These are phyloP conservation scores for Helicoverpa zea DNA, from an alignment of 1,140 invertebrate species.

Conservation along the genomic window DNA sequence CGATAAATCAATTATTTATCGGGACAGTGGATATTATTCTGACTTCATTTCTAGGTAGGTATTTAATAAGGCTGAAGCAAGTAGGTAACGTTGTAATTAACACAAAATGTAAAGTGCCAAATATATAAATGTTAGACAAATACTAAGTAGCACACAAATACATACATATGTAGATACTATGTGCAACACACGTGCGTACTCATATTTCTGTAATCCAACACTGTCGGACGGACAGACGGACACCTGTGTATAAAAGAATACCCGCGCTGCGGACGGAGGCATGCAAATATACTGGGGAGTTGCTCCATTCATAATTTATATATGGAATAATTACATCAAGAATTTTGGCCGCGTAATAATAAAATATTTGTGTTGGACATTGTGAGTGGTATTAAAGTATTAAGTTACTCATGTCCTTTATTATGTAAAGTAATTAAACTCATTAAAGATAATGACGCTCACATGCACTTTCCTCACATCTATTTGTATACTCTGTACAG, in stretches of 20 bases:
- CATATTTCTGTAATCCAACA: neutral
- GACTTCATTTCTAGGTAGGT: too few species aligned
- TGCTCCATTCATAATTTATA: slow-evolving; percentile 1
- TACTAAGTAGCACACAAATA: neutral
- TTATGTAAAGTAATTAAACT: too few species aligned
- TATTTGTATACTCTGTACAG: too few species aligned
- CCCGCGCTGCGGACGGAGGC: neutral
- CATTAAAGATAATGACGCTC: too few species aligned
- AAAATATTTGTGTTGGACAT: neutral
- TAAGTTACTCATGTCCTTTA: neutral
- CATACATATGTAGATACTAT: neutral
- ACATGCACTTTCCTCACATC: too few species aligned
- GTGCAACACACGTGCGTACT: neutral
- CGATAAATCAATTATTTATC: too few species aligned
- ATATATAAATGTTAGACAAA: neutral
- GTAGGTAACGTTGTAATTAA: too few species aligned
- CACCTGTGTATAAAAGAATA: neutral
- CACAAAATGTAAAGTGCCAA: too few species aligned
- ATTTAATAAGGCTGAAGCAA: too few species aligned
- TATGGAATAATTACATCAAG: neutral
- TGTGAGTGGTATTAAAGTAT: neutral
- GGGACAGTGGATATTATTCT: too few species aligned
- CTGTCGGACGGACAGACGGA: too few species aligned
- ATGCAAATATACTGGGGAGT: neutral
- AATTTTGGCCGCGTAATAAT: neutral